Conservation (phyloP, 2,113 vertebrate genomes). For the Corvus cornix region DNA sequence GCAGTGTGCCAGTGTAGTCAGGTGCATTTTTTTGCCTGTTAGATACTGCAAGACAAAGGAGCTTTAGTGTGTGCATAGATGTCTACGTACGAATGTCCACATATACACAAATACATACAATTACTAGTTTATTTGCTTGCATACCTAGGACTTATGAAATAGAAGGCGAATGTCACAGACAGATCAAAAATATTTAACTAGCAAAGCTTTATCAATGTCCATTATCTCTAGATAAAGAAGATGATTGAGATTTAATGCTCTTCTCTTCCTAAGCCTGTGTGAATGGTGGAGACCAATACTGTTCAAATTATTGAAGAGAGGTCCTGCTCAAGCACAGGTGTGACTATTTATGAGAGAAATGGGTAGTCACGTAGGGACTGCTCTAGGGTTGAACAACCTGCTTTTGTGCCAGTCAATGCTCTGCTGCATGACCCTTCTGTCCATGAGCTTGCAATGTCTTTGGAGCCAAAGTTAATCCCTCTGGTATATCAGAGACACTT, state of each 20-base stretch:
- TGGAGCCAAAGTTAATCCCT: not conserved
- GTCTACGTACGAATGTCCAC: not conserved
- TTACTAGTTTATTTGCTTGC: not conserved
- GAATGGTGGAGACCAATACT: not conserved
- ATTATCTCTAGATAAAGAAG: constrained; percentile 10
- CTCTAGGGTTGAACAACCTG: not conserved
- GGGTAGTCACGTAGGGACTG: not conserved
- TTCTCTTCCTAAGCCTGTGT: not conserved
- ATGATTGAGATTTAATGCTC: not conserved
- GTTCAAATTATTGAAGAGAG: not conserved
- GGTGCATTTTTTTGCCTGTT: not conserved
- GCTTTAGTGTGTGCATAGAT: not conserved
- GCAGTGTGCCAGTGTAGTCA: not conserved
- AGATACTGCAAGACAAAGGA: not conserved
- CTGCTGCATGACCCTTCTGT: not conserved
- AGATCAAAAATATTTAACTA: not conserved
- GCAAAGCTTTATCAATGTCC: not conserved
- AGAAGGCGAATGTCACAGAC: not conserved
- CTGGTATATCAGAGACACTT: not conserved
- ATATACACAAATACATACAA: not conserved
- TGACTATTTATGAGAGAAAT: not conserved
- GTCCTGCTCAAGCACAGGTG: not conserved
- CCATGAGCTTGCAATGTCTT: not conserved
- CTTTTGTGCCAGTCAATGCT: not conserved
- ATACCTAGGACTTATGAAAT: not conserved